These are phyloP conservation scores for Malachius bipustulatus DNA, from an alignment of 2,888 invertebrate species.

Conservation along the genomic window DNA sequence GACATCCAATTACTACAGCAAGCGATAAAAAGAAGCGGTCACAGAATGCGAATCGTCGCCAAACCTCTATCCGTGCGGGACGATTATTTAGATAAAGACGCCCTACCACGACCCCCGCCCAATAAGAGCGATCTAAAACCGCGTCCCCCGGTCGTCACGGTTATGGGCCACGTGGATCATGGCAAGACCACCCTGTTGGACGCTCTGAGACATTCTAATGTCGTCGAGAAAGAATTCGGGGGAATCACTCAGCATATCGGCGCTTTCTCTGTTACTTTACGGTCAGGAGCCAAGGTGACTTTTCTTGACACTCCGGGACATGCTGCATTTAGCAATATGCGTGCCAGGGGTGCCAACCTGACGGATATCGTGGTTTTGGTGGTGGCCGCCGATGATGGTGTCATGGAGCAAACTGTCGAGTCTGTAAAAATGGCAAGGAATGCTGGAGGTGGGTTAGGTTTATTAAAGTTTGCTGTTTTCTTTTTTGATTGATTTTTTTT, in stretches of 20 bases:
- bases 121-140: constrained; percentile 50
- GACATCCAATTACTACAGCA: constrained; percentile 32
- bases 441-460: constrained; percentile 47
- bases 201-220: constrained; percentile 68
- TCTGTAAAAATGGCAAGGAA: constrained; percentile 76
- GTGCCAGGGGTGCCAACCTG: constrained; percentile 82
- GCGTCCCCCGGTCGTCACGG: constrained; percentile 88
- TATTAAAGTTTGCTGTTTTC: constrained; percentile 9
- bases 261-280: constrained; percentile 69
- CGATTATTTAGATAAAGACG: constrained; percentile 29
- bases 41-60: constrained; percentile 32
- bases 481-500: constrained; percentile 31
- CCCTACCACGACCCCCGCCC: constrained; percentile 54
- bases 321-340: constrained; percentile 92
- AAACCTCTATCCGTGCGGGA: constrained; percentile 22
- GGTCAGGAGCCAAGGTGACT: constrained; percentile 68
- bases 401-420: constrained; percentile 95
- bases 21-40: constrained; percentile 30
- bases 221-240: constrained; percentile 89
- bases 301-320: constrained; percentile 99
- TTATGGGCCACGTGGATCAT: constrained; percentile 99
- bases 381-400: constrained; percentile 97
- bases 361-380: constrained; percentile 94
- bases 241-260: constrained; percentile 99
- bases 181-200: constrained; percentile 94